phyloP scores from a whole-genome alignment of 2,888 invertebrate species.

The Hydriomena furcata region DNA sequence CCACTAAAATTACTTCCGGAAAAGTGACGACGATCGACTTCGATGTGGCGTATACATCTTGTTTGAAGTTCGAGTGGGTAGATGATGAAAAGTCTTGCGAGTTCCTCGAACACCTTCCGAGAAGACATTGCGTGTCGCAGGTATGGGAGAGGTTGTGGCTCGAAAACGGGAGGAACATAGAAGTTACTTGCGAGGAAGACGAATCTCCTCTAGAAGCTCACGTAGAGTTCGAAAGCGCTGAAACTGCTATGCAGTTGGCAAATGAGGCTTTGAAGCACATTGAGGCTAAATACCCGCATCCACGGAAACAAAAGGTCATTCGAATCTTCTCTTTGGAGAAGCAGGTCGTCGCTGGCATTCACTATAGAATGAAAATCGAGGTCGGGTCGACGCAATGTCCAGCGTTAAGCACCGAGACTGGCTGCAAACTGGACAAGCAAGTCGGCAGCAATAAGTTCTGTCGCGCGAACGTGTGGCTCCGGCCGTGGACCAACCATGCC shows the following conservation, averaged over 20 bases:
- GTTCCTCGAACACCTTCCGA: conserved; percentile 64
- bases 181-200: conserved; percentile 66
- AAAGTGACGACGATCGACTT: conserved; percentile 68
- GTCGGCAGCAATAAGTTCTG: conserved; percentile 61
- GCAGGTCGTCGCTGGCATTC: conserved; percentile 69
- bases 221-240: conserved; percentile 59
- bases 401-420: conserved; percentile 56
- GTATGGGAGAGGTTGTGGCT: conserved; percentile 66
- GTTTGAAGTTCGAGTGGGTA: conserved; percentile 70
- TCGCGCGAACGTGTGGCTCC: conserved; percentile 69
- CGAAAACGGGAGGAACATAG: conserved; percentile 58
- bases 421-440: conserved; percentile 53
- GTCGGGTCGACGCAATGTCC: conserved; percentile 67
- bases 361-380: conserved; percentile 73
- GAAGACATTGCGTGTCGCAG: conserved; percentile 64
- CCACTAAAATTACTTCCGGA: conserved; percentile 61
- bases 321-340: conserved; percentile 70
- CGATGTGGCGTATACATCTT: conserved; percentile 70
- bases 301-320: conserved; percentile 64
- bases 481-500: conserved; percentile 66
- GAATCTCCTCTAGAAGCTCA: conserved; percentile 62
- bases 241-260: conserved; percentile 59
- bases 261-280: conserved; percentile 67
- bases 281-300: conserved; percentile 72
- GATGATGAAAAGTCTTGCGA: conserved; percentile 61